Percentiles rank a stretch among this genome's conserved stretches.
phyloP scores from a whole-genome alignment of 2,113 vertebrate genomes.

The Probosciger aterrimus region DNA sequence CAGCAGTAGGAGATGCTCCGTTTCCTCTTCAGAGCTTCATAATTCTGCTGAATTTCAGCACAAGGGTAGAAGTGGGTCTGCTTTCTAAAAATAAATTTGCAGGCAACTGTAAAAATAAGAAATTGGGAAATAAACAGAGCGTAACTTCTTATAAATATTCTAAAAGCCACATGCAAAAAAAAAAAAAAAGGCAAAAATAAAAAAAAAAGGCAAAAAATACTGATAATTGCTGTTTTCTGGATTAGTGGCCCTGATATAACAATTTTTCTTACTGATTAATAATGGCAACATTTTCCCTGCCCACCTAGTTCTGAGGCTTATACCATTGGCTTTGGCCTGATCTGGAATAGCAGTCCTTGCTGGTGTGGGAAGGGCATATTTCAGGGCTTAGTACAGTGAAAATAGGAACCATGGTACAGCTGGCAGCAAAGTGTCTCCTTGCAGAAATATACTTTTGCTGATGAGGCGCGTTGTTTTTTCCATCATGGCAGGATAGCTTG shows the following conservation, averaged over 20 bases:
- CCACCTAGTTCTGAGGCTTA: not conserved
- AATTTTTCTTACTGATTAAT: not conserved
- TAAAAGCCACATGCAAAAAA: not conserved
- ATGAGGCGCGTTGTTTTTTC: accelerated
- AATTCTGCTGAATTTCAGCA: not conserved
- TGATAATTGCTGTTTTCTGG: not conserved
- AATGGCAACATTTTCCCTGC: not conserved
- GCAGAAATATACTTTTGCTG: not conserved
- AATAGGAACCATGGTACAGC: not conserved
- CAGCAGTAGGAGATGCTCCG: not conserved
- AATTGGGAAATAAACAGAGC: not conserved
- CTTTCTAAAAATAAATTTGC: not conserved
- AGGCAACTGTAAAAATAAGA: not conserved
- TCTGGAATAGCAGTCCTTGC: not conserved
- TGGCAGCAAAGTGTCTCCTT: not conserved
- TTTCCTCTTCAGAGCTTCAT: not conserved
- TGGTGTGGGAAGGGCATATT: not conserved
- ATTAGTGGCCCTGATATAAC: not conserved
- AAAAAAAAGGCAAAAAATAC: not conserved
- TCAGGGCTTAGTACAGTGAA: not conserved
- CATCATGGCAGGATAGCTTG: not conserved
- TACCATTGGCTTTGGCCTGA: not conserved
- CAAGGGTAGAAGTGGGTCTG: not conserved
- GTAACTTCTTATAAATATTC: not conserved
- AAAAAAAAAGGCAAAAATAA: too few relatives aligned